Conservation (phyloP, 2,797 vertebrate genomes). For the Amblyraja radiata region DNA sequence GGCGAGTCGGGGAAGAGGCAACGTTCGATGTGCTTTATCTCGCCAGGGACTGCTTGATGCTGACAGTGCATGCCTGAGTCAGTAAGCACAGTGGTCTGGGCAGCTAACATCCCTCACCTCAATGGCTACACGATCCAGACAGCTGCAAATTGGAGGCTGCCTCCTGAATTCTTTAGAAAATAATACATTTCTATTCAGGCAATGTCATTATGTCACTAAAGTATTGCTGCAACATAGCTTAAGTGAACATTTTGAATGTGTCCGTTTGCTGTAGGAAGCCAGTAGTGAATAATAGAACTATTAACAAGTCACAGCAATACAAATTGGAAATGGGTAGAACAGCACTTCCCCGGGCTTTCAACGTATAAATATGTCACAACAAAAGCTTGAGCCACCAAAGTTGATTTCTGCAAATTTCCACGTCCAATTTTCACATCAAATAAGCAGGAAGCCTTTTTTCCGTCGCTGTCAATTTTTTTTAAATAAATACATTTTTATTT, state of each 20-base stretch:
- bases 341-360: conserved; percentile 6
- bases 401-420: not conserved
- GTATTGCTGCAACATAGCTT: conserved; percentile 5
- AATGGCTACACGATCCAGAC: not conserved
- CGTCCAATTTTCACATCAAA: not conserved
- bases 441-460: not conserved
- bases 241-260: conserved; percentile 7
- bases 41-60: not conserved
- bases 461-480: not conserved
- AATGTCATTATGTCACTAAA: not conserved
- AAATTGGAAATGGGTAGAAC: not conserved
- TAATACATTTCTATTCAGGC: not conserved
- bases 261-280: not conserved
- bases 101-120: conserved; percentile 1
- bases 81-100: not conserved
- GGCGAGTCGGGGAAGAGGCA: not conserved
- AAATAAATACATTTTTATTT: not conserved
- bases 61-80: not conserved
- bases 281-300: conserved; percentile 12
- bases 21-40: not conserved
- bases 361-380: not conserved
- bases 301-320: not conserved
- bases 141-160: not conserved
- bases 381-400: not conserved
- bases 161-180: not conserved